phyloP scores from a whole-genome alignment of 2,888 invertebrate genomes.

The Zygogramma bicolorata region DNA sequence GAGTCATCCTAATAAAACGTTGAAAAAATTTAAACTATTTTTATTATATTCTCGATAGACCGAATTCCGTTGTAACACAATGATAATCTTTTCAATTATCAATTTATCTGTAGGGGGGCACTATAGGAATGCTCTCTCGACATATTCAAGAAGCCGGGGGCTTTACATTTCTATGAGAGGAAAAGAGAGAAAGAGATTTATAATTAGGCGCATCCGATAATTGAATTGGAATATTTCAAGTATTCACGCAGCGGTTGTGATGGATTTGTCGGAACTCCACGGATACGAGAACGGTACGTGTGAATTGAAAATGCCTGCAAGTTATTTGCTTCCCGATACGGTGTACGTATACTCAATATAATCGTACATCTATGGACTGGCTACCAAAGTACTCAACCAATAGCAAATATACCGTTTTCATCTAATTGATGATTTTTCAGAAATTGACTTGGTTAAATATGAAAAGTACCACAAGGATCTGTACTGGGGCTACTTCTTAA shows the following conservation, averaged over 20 bases:
- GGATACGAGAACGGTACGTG: neutral
- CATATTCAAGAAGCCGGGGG: conserved; percentile 10
- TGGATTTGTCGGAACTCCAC: conserved; percentile 31
- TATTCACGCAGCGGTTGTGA: conserved; percentile 43
- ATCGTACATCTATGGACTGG: too few species aligned
- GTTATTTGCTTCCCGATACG: neutral
- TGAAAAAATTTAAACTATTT: neutral
- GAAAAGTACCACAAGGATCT: too few species aligned
- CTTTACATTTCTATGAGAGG: conserved; percentile 39
- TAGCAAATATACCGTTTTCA: too few species aligned
- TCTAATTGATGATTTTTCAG: too few species aligned
- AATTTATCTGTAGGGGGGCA: conserved; percentile 52
- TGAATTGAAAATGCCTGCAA: neutral
- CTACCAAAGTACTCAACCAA: too few species aligned
- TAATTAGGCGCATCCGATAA: conserved; percentile 49
- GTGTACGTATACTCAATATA: too few species aligned
- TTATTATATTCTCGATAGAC: neutral
- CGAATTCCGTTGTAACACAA: neutral
- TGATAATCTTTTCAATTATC: neutral
- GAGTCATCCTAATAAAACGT: neutral
- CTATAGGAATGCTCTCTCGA: conserved; percentile 30
- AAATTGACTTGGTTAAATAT: too few species aligned
- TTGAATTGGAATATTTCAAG: conserved; percentile 52
- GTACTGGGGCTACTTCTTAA: too few species aligned
- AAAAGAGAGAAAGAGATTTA: too few species aligned